phyloP scores from a whole-genome alignment of 2,888 invertebrate species.

The Osmoderma eremita region DNA sequence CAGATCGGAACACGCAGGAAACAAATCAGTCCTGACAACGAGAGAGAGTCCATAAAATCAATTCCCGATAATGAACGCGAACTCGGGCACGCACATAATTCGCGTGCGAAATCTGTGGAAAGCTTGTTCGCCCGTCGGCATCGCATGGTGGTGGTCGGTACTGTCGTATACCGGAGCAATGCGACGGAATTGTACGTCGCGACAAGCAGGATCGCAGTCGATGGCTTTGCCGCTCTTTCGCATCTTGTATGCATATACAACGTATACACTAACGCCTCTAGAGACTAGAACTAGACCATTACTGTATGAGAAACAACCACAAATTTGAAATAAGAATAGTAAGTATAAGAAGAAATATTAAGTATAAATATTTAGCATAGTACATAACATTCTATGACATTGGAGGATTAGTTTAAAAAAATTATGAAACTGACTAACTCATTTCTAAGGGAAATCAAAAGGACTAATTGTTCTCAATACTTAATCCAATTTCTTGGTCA shows the following conservation, averaged over 20 bases:
- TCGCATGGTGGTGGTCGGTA: constrained; percentile 10
- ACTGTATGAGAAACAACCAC: too few species aligned
- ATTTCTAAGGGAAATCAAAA: too few species aligned
- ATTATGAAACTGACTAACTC: too few species aligned
- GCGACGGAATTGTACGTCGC: constrained; percentile 9
- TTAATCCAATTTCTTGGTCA: too few species aligned
- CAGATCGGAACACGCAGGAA: constrained; percentile 32
- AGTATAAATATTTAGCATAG: too few species aligned
- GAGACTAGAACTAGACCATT: too few species aligned
- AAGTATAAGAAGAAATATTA: too few species aligned
- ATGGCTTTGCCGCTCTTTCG: background rate
- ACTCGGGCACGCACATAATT: constrained; percentile 43
- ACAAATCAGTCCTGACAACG: constrained; percentile 42
- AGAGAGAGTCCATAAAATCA: constrained; percentile 44
- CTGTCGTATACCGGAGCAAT: constrained; percentile 5
- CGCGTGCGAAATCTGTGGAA: constrained; percentile 38
- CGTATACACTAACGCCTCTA: too few species aligned
- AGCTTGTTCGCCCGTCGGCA: constrained; percentile 25
- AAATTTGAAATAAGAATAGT: too few species aligned
- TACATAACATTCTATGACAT: too few species aligned
- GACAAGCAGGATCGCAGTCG: constrained; percentile 2
- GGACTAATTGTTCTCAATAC: too few species aligned
- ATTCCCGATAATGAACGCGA: constrained; percentile 43
- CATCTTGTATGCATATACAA: background rate
- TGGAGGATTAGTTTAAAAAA: too few species aligned